phyloP scores from a whole-genome alignment of 2,888 invertebrate genomes.

The Petrophora chlorosata region DNA sequence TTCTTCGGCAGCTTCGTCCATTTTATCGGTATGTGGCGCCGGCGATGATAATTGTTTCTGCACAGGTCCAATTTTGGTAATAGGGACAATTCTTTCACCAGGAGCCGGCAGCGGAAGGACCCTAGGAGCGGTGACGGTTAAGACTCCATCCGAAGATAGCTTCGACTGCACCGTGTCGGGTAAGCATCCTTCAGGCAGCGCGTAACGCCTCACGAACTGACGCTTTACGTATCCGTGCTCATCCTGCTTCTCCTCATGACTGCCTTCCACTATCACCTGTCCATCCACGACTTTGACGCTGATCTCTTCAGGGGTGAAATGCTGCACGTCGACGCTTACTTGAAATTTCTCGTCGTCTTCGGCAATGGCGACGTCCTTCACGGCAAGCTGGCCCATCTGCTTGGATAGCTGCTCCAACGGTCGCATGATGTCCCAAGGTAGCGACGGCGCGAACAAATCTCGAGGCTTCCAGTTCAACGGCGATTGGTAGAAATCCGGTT shows the following conservation, averaged over 20 bases:
- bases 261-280: slow-evolving; percentile 88
- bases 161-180: slow-evolving; percentile 88
- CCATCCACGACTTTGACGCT: slow-evolving; percentile 88
- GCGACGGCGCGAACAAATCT: slow-evolving; percentile 40
- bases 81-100: slow-evolving; percentile 84
- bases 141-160: slow-evolving; percentile 89
- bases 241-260: slow-evolving; percentile 90
- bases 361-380: slow-evolving; percentile 72
- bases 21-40: slow-evolving; percentile 19
- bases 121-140: slow-evolving; percentile 88
- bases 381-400: slow-evolving; percentile 64
- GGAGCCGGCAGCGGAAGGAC: slow-evolving; percentile 64
- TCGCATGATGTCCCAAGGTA: slow-evolving; percentile 45
- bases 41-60: slow-evolving; percentile 56
- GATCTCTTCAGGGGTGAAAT: slow-evolving; percentile 90
- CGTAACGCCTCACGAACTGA: slow-evolving; percentile 89
- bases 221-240: slow-evolving; percentile 89
- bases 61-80: slow-evolving; percentile 84
- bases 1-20: slow-evolving; percentile 14
- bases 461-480: slow-evolving; percentile 44
- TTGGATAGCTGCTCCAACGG: slow-evolving; percentile 63
- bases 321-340: slow-evolving; percentile 89
- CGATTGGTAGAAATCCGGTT: slow-evolving; percentile 35
- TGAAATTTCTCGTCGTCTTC: slow-evolving; percentile 84
- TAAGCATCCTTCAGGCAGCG: slow-evolving; percentile 89